Percentiles rank a stretch among this genome's conserved stretches.
These are phyloP conservation scores for Tokudaia tokunoshimensis DNA, from an alignment of 2,797 vertebrate genomes.

Conservation along the genomic window DNA sequence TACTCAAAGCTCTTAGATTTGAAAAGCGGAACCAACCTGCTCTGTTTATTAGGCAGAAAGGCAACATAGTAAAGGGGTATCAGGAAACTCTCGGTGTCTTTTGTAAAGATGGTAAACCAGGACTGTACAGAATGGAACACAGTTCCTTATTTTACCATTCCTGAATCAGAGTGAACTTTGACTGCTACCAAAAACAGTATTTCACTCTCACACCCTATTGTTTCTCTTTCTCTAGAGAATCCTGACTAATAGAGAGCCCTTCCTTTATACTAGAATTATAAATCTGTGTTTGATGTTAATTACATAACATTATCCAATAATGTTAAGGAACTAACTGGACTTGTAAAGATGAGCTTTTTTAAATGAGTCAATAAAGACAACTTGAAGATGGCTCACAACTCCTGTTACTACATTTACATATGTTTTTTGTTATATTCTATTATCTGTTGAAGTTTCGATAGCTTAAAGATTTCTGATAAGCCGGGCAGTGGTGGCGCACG, in stretches of 20 bases:
- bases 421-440: background rate
- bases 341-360: background rate
- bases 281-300: background rate
- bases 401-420: background rate
- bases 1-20: background rate
- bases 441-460: slow-evolving; percentile 19
- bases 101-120: background rate
- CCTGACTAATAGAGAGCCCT: background rate
- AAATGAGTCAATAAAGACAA: background rate
- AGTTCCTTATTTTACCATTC: background rate
- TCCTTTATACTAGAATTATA: background rate
- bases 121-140: background rate
- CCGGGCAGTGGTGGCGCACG: too few species aligned
- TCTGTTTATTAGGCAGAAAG: background rate
- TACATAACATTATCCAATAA: background rate
- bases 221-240: background rate
- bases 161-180: background rate
- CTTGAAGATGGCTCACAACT: slow-evolving; percentile 25
- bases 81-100: background rate
- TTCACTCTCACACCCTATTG: background rate
- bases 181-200: background rate
- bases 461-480: background rate
- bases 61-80: background rate
- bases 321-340: background rate
- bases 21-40: background rate